Evolutionary conservation across 1,140 invertebrate species (phyloP).

Genomic region (Rhyzopertha dominica): DNA sequence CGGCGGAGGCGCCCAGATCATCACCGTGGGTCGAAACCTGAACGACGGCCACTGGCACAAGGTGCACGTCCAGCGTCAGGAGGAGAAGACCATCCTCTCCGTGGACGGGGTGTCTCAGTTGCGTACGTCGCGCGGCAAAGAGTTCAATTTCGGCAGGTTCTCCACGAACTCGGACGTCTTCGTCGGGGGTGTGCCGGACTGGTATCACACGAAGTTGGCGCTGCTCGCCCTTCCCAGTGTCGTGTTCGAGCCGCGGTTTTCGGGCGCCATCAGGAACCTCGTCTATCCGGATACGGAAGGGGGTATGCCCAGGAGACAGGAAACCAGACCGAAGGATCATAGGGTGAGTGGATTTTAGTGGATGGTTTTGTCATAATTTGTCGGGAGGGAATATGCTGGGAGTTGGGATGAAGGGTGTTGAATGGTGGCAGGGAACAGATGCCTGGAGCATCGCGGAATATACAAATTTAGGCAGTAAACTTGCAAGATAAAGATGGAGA

Average conservation of each 20-base stretch:
- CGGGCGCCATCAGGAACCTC: constrained; percentile 77
- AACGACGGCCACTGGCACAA: constrained; percentile 90
- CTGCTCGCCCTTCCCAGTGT: constrained; percentile 79
- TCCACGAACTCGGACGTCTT: constrained; percentile 84
- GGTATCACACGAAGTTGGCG: constrained; percentile 80
- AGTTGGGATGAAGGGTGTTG: too few relatives aligned
- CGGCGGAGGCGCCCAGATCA: constrained; percentile 78
- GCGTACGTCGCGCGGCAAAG: constrained; percentile 72
- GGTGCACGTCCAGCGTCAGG: constrained; percentile 68
- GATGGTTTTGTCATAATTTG: too few relatives aligned
- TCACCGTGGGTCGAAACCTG: constrained; percentile 78
- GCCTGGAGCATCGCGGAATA: too few relatives aligned
- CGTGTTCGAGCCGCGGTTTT: constrained; percentile 86
- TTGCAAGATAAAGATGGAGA: too few relatives aligned
- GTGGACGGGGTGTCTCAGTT: constrained; percentile 75
- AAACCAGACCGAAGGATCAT: constrained; percentile 69
- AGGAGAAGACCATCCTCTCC: constrained; percentile 71
- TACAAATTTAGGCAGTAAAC: too few relatives aligned
- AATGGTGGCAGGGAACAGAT: too few relatives aligned
- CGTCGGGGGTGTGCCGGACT: constrained; percentile 84
- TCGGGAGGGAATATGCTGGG: too few relatives aligned
- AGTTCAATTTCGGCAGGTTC: constrained; percentile 81
- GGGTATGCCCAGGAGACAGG: constrained; percentile 64
- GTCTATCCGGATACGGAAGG: constrained; percentile 77
- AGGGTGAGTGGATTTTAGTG: constrained; percentile 60